Evolutionary conservation across 2,797 vertebrate species (phyloP), one percentile per base, ranked within the genome.

Genomic region (Peromyscus aztecus): DNA sequence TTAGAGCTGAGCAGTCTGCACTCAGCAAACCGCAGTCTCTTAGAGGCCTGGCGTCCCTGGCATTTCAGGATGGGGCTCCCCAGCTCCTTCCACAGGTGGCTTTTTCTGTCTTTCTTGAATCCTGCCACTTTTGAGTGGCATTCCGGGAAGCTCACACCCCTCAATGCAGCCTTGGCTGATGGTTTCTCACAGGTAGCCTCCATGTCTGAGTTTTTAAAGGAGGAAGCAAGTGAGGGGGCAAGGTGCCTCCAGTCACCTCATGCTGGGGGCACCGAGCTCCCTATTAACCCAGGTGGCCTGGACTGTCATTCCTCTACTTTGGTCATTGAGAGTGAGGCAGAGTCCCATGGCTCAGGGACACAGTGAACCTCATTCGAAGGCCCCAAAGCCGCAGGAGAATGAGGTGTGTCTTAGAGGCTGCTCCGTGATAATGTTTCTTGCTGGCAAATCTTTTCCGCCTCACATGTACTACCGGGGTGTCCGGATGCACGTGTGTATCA

Each of bases 1-100:
- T 67, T 2, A 24, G 11, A 40, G n/a, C 40, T 0, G 16, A 2
- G 8, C 2, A 1, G 21, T 29, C 3, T n/a, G 31, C 27, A 10
- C 49, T 24, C 21, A 13, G 7, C 10, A 57, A 13, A 17, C 52
- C 1, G 1, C 40, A 19, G 67, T 10, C 40, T 55, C 23, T 16
- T 23, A 14, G 13, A 49, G 52, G 43, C 34, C 10, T 3, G 37
- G 13, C 2, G 6, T 46, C 24, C 37, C 27, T 13, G 46, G 27
- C 16, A 43, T 40, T 73, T 57, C 69, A 43, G 27, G 24, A 75
- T 43, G 24, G n/a, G n/a, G 2, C 2, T 69, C 37, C 4, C 27
- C 0, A 4, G 29, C 55, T 61, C 29, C 40, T 61, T 77, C 31
- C 11, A 6, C 3, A 1, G 87, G 73, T 77, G 21, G 31, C 40